Conservation (phyloP, 2,797 vertebrate species). For the Lepidocolaptes lacrymiger region DNA sequence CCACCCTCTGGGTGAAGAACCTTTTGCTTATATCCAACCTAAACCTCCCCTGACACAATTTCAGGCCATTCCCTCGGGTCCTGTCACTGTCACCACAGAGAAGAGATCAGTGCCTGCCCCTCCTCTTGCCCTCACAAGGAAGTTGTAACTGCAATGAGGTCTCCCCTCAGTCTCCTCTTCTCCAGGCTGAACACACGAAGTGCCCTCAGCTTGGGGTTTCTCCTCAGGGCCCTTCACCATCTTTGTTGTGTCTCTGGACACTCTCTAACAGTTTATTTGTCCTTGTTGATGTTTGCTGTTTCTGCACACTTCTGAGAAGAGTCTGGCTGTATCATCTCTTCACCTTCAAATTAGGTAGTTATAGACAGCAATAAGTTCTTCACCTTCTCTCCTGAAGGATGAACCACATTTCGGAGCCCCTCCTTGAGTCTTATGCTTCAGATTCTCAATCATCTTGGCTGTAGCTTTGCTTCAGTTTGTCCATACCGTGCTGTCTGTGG, state of each 20-base stretch:
- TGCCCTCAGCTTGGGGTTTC: background rate
- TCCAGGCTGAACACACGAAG: background rate
- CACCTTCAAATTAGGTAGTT: background rate
- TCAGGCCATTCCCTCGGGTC: background rate
- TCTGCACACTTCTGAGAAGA: background rate
- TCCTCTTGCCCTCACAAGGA: background rate
- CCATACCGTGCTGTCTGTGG: background rate
- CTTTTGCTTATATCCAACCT: background rate
- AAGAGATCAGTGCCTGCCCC: background rate
- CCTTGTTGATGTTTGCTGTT: background rate
- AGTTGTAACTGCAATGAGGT: background rate
- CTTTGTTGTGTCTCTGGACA: background rate
- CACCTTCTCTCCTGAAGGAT: background rate
- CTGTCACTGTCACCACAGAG: background rate
- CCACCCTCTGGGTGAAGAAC: background rate
- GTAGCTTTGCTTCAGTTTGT: background rate
- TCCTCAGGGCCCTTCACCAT: background rate
- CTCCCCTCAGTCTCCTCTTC: background rate
- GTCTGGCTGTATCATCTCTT: background rate
- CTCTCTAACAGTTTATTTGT: background rate
- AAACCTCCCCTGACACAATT: background rate
- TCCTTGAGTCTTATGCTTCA: background rate
- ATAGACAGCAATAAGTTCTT: background rate
- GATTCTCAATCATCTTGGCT: background rate
- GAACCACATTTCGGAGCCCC: background rate